Conservation (phyloP, 2,113 vertebrate genomes). For the Microcebus tavaratra region DNA sequence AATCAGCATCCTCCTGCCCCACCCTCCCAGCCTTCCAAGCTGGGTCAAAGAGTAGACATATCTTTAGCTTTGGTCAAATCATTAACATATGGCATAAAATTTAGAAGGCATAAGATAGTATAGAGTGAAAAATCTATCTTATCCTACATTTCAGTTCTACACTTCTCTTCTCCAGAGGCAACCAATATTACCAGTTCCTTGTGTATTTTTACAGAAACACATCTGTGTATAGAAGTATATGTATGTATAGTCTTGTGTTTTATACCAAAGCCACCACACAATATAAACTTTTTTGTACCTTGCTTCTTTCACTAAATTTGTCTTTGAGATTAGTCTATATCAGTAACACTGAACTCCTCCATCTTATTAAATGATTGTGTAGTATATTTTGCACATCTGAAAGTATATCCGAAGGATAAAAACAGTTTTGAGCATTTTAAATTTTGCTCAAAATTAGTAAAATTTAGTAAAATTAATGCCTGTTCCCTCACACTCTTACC, state of each 20-base stretch:
- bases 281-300: not conserved
- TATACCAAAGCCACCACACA: not conserved
- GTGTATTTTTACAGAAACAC: not conserved
- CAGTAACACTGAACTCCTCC: not conserved
- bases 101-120: not conserved
- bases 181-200: not conserved
- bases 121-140: not conserved
- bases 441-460: not conserved
- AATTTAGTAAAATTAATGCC: not conserved
- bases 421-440: not conserved
- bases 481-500: not conserved
- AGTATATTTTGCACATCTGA: not conserved
- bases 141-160: not conserved
- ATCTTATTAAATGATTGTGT: not conserved
- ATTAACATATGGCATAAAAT: not conserved
- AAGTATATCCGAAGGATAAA: not conserved
- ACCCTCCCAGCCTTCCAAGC: not conserved
- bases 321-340: not conserved
- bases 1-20: not conserved
- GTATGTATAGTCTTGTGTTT: not conserved
- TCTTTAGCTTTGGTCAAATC: not conserved
- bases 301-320: not conserved
- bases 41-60: not conserved
- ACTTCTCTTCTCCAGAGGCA: not conserved
- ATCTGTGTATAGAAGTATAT: not conserved